A percentile compares a stretch with the other conserved stretches of the same genome.
Conservation (phyloP, 2,113 vertebrate genomes). For the Drymodes brunneopygia region DNA sequence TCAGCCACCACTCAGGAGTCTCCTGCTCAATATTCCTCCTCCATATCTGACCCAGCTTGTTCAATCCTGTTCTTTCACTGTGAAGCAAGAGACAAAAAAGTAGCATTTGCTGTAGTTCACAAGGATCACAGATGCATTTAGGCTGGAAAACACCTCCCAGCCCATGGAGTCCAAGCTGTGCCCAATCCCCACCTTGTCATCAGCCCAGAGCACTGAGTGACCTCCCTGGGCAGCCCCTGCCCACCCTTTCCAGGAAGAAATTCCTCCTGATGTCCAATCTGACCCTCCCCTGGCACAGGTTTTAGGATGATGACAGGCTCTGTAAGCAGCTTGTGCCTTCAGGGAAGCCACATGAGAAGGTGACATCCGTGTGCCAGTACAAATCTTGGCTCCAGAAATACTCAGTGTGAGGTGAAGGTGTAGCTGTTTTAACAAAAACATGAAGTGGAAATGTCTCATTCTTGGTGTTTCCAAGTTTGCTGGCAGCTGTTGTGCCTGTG, state of each 20-base stretch:
- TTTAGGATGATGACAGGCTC: background rate
- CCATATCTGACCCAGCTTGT: background rate
- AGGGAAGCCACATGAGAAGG: background rate
- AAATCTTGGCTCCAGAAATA: background rate
- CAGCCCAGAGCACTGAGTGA: background rate
- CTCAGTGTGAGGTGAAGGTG: background rate
- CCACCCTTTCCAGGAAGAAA: background rate
- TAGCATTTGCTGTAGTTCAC: background rate
- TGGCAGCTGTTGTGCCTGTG: background rate
- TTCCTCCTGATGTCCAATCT: background rate
- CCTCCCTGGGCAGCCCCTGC: background rate
- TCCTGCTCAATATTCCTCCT: background rate
- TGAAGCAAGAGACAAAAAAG: background rate
- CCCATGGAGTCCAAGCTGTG: background rate
- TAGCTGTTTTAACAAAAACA: background rate
- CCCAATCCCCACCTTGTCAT: background rate
- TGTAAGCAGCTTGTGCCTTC: background rate
- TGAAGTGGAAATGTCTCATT: background rate
- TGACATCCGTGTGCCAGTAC: background rate
- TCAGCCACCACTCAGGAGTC: background rate
- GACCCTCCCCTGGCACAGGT: background rate
- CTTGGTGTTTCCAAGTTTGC: background rate
- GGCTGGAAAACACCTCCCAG: background rate
- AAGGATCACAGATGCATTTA: background rate
- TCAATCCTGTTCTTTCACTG: background rate